Percentiles rank a stretch among this genome's conserved stretches.
These are phyloP conservation scores for Gobiocypris rarus DNA, from an alignment of 2,113 vertebrate species.

Conservation along the genomic window DNA sequence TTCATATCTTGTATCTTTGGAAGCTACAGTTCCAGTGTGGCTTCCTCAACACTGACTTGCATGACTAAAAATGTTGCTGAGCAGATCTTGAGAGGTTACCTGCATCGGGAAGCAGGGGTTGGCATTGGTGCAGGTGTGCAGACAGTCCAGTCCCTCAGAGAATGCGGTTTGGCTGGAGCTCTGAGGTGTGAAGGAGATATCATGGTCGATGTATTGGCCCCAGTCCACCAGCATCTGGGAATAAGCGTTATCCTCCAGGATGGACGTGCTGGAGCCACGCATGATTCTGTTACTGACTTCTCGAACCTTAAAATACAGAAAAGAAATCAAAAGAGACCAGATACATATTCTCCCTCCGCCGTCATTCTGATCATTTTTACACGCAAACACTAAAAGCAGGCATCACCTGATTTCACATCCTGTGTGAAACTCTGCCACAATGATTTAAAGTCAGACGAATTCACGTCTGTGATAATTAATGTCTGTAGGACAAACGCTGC, in stretches of 20 bases:
- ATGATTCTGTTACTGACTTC: slow-evolving; percentile 86
- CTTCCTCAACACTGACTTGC: neutral
- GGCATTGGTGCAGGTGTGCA: slow-evolving; percentile 76
- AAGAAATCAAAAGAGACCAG: neutral
- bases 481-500: no score
- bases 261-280: slow-evolving; percentile 67
- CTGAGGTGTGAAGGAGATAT: slow-evolving; percentile 90
- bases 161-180: slow-evolving; percentile 68
- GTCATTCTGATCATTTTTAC: neutral
- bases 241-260: slow-evolving; percentile 78
- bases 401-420: neutral
- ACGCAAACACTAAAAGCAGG: neutral
- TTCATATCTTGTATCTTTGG: no score
- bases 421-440: neutral
- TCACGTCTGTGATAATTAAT: neutral
- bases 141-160: slow-evolving; percentile 71
- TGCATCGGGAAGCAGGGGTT: slow-evolving; percentile 88
- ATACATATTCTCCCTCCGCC: neutral
- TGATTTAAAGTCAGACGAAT: neutral
- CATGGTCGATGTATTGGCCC: slow-evolving; percentile 94
- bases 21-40: neutral
- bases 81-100: slow-evolving; percentile 69
- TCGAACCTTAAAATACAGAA: slow-evolving; percentile 76
- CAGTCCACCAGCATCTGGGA: slow-evolving; percentile 88
- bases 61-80: neutral